Conservation (phyloP, 1,140 invertebrate genomes). For the Rhynchophorus ferrugineus region DNA sequence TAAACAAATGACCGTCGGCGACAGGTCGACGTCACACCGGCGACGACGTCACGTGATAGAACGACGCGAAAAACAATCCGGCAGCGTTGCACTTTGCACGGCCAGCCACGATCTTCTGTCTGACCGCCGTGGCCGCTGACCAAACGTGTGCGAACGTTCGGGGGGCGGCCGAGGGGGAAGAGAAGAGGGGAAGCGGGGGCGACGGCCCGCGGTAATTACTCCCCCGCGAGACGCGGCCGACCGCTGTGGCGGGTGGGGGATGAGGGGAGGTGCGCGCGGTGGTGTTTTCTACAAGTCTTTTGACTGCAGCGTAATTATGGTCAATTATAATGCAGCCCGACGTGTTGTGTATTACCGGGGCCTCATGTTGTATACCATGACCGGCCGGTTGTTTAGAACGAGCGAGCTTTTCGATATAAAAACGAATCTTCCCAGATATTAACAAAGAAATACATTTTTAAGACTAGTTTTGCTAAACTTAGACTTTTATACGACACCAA, state of each 20-base stretch:
- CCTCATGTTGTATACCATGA: too few relatives aligned
- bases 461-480: too few relatives aligned
- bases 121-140: conserved; percentile 21
- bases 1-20: conserved; percentile 19
- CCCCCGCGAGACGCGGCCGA: too few relatives aligned
- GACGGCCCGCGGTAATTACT: conserved; percentile 9
- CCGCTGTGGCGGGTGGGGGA: too few relatives aligned
- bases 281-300: conserved; percentile 12
- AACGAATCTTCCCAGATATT: too few relatives aligned
- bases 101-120: conserved; percentile 19
- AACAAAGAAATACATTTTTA: too few relatives aligned
- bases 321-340: neutral
- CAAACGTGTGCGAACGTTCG: conserved; percentile 8
- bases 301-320: conserved; percentile 7
- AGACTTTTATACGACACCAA: too few relatives aligned
- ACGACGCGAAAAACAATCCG: conserved; percentile 7
- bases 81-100: conserved; percentile 16
- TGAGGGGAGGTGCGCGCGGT: neutral
- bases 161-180: conserved; percentile 6
- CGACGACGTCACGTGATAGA: conserved; percentile 18
- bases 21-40: conserved; percentile 11
- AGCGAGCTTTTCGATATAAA: too few relatives aligned
- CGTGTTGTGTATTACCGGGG: too few relatives aligned
- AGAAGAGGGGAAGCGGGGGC: conserved; percentile 1
- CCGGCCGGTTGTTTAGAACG: too few relatives aligned